Percentiles rank a stretch among this genome's conserved stretches.
These are phyloP conservation scores for Triplophysa tibetana DNA, from an alignment of 2,113 vertebrate species.

Conservation along the genomic window DNA sequence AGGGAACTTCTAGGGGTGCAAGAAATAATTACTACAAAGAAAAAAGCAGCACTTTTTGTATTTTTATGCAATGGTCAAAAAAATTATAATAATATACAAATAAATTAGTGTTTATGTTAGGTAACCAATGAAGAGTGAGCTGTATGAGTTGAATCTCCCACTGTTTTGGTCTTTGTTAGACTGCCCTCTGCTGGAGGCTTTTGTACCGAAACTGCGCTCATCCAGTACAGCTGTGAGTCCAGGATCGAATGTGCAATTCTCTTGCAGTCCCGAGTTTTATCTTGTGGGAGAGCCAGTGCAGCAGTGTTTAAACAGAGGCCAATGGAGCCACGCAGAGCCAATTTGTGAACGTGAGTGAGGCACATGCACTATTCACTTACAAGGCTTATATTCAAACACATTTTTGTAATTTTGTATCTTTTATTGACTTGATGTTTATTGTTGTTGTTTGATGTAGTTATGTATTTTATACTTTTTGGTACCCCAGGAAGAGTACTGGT, in stretches of 20 bases:
- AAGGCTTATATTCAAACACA: background rate
- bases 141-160: no score
- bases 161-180: conserved; percentile 73
- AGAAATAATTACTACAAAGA: no score
- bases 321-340: conserved; percentile 90
- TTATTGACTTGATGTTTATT: no score
- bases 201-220: conserved; percentile 78
- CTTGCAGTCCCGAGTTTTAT: conserved; percentile 92
- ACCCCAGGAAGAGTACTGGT: no score
- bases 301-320: conserved; percentile 88
- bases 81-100: no score
- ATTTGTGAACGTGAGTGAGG: conserved; percentile 86
- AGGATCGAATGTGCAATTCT: conserved; percentile 86
- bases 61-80: no score
- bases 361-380: background rate
- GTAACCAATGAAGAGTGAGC: no score
- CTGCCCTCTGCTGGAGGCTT: conserved; percentile 84
- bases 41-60: no score
- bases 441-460: no score
- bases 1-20: no score
- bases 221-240: conserved; percentile 80
- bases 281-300: conserved; percentile 90
- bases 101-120: no score
- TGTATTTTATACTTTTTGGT: no score
- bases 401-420: background rate